Base-by-base conservation (phyloP, 2,888 invertebrate genomes). In the Lypha dubia region DNA sequence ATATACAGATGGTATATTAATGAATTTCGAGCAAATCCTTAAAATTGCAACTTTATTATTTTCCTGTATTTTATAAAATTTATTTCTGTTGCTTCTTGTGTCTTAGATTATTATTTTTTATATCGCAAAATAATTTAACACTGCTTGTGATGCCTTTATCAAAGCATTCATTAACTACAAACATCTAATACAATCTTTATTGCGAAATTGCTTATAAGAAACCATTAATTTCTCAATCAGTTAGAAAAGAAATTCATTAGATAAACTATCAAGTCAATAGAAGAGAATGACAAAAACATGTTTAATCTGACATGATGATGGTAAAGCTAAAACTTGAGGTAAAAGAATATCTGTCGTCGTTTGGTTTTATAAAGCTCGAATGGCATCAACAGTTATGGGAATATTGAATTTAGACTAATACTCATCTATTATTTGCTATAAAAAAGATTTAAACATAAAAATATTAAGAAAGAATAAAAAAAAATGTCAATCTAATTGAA, bases 401-500 rank as follows among this genome's bases (percentile, higher is more conserved):
- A 79, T 79, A 70, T 79, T 74, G 83, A 74, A 79, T 79, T 79
- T 63, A 56, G 32, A 44, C 58, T 81, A 63, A 79, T 41, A 70
- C 41, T 60, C 46, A 22, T 17, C 22, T 15, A 15, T 46, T 20
- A 13, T 32, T 49, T 5, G 17, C 4, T 63, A 53, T 63, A 60
- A n/a, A 58, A 62, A 75, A 71, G 60, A 58, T 67, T 70, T 53
- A 68, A 67, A 24, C 20, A 35, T 28, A 70, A 41, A 49, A 65
- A 71, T 68, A 81, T 63, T 46, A 65, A 17, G 67, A 75, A 75
- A 70, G 89, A 90, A 89, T 46, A 65, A 17, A 62, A 75, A 75
- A 70, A 89, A 90, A 89, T 87, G 89, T 90, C 90, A 91, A 91
- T 90, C 90, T 90, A 91, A 91, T 91, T 91, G 91, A 91, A 91